Base-by-base conservation (phyloP, 2,888 invertebrate genomes). In the Acanthococcus lagerstroemiae region DNA sequence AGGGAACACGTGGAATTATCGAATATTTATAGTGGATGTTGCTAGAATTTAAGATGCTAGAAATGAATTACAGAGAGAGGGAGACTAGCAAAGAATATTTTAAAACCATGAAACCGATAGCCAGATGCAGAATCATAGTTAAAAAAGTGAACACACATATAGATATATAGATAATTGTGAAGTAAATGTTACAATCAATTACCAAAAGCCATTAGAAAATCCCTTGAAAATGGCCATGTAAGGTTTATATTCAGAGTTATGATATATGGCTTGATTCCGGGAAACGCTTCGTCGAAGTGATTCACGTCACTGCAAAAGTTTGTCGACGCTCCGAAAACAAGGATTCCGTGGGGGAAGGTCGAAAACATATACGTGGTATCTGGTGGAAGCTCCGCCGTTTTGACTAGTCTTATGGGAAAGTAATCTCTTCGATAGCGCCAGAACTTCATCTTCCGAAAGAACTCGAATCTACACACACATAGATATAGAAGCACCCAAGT, bases 291-390 rank as follows among this genome's bases (percentile, higher is more conserved):
- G 45, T 74, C 73, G 71, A 81, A 80, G 75, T 75, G 77, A 1
- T 81, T 74, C 2, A 82, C 80, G 57, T 86, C 87, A 0, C 89
- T 86, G 0, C 83, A 85, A 77, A 95, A 93, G 46, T 87, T 85
- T 0, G 83, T 82, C 70, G 90, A 87, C 0, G 85, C 83, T 0
- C 95, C 93, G 26, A 85, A 82, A 55, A 88, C 86, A 19, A 95
- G 79, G 0, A 94, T 80, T 1, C 96, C 96, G 76, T 97, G 96
- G 0, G 96, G 96, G 76, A 91, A 95, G 68, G 85, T 84, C 4
- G 92, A 90, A 68, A 92, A 82, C 22, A 95, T 79, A 74, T 95
- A 95, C 76, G 92, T 92, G 72, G 80, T 83, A 30, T 82, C 78
- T 0, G 92, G 85, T 72, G 88, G 85, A 63, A 96, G 74, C 2